Percentiles rank a stretch among this genome's conserved stretches.
phyloP scores from a whole-genome alignment of 2,113 vertebrate species.

The Callionymus lyra region DNA sequence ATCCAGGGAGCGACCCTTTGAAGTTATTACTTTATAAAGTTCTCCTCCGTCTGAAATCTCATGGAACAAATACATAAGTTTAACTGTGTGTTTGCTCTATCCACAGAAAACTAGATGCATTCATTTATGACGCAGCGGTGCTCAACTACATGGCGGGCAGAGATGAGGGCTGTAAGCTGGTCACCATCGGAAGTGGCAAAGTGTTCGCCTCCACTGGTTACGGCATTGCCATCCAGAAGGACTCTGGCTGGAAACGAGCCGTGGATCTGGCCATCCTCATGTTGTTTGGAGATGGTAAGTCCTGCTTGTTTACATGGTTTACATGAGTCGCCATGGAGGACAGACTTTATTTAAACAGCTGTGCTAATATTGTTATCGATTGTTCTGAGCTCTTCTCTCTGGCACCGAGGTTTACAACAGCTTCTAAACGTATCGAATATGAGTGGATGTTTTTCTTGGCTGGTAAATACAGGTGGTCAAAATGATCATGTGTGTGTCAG shows the following conservation, averaged over 20 bases:
- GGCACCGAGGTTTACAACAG: no score
- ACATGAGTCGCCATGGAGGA: no score
- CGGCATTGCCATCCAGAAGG: conserved; percentile 97
- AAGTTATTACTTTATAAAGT: no score
- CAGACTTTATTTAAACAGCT: neutral
- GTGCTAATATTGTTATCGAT: no score
- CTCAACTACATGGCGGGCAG: conserved; percentile 98
- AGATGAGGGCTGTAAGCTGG: conserved; percentile 96
- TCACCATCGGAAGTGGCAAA: conserved; percentile 95
- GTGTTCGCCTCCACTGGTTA: conserved; percentile 97
- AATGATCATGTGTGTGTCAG: no score
- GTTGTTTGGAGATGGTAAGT: conserved; percentile 92
- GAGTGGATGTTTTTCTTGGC: no score
- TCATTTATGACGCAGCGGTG: conserved; percentile 97
- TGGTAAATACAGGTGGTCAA: no score
- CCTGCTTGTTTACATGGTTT: neutral
- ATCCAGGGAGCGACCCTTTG: no score
- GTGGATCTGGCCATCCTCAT: conserved; percentile 96
- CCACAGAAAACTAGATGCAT: conserved; percentile 91
- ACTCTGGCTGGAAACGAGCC: conserved; percentile 93
- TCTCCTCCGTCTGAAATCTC: no score
- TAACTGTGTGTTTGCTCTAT: neutral
- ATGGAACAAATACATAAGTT: neutral
- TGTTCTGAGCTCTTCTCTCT: no score
- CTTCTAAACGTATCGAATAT: no score